phyloP scores from a whole-genome alignment of 2,113 vertebrate species.

The Forbesichthys agassizii region DNA sequence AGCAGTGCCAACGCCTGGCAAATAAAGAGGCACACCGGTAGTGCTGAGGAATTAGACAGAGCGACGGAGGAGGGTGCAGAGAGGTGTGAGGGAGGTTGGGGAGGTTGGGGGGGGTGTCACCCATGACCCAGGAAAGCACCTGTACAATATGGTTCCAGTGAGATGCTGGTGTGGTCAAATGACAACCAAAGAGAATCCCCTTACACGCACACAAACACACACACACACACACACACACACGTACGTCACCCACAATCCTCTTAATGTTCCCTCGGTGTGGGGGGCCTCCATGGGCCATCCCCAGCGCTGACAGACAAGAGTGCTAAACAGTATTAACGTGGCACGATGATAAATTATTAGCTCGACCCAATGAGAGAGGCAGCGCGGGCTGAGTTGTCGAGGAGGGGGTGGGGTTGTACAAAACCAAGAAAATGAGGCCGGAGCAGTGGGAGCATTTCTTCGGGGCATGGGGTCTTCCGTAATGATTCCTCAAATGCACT shows the following conservation, averaged over 20 bases:
- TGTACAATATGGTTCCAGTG: neutral
- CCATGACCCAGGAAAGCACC: slow-evolving; percentile 3
- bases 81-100: slow-evolving; percentile 6
- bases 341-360: slow-evolving; percentile 69
- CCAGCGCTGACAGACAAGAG: slow-evolving; percentile 54
- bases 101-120: slow-evolving; percentile 6
- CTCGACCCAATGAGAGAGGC: slow-evolving; percentile 46
- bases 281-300: slow-evolving; percentile 26
- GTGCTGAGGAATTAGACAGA: slow-evolving; percentile 30
- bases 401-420: slow-evolving; percentile 18
- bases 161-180: neutral
- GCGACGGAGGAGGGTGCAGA: slow-evolving; percentile 26
- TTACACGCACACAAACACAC: neutral
- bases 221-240: slow-evolving; percentile 18
- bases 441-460: slow-evolving; percentile 28
- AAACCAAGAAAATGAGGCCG: slow-evolving; percentile 12
- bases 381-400: slow-evolving; percentile 9
- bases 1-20: slow-evolving; percentile 37
- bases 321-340: slow-evolving; percentile 70
- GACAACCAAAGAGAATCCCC: neutral
- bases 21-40: slow-evolving; percentile 34
- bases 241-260: slow-evolving; percentile 26
- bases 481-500: slow-evolving; percentile 43
- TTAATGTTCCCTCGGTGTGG: slow-evolving; percentile 34
- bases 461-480: slow-evolving; percentile 16